Evolutionary conservation across 1,140 invertebrate species (phyloP).

Genomic region (Planococcus citri): DNA sequence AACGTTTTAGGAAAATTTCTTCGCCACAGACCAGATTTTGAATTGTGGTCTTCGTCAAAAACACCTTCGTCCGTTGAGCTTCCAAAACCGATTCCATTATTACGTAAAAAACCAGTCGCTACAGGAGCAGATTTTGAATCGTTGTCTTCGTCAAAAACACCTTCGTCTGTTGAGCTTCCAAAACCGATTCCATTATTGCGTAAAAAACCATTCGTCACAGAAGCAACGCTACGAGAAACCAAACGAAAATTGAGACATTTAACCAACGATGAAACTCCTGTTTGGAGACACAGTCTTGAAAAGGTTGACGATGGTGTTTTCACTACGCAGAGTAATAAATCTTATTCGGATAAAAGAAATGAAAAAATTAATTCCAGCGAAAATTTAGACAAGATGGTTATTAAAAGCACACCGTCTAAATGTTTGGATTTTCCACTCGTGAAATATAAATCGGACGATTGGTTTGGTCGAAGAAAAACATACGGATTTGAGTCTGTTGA

Average conservation of each 20-base stretch:
- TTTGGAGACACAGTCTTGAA: background rate
- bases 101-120: background rate
- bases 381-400: background rate
- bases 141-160: no score
- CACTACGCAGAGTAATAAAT: background rate
- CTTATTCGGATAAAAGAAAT: background rate
- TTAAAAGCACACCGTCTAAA: background rate
- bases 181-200: no score
- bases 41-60: background rate
- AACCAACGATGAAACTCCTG: background rate
- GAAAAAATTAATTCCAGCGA: background rate
- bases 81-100: background rate
- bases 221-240: background rate
- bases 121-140: no score
- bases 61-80: background rate
- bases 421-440: background rate
- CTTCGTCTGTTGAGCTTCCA: no score
- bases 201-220: constrained; percentile 4
- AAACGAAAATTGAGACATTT: background rate
- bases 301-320: background rate
- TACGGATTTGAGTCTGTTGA: constrained; percentile 57
- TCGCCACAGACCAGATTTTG: background rate
- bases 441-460: constrained; percentile 41
- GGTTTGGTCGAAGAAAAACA: constrained; percentile 54
- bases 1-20: background rate